Evolutionary conservation across 92 coral and sea anemone species (phyloP).

Genomic region (Paramuricea clavata): DNA sequence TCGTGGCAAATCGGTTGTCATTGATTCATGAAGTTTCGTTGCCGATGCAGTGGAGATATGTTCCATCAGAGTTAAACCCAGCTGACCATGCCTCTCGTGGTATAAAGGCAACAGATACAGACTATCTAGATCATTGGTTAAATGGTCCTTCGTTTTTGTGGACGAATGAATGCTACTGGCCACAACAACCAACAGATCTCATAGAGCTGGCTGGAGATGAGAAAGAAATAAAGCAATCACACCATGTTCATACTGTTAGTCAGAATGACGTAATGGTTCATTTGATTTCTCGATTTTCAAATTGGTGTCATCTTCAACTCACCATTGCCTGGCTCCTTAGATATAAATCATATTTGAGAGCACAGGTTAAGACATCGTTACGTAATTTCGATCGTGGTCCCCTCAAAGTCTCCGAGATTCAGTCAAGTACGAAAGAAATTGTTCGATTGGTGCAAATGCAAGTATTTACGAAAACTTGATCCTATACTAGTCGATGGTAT

Average conservation of each 20-base stretch:
- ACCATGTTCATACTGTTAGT: background rate
- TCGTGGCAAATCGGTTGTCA: conserved; percentile 53
- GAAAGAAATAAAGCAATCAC: conserved; percentile 32
- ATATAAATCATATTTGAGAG: conserved; percentile 1
- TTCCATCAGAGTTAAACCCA: conserved; percentile 42
- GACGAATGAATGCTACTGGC: conserved; percentile 33
- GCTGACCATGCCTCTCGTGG: conserved; percentile 63
- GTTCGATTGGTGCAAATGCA: conserved; percentile 11
- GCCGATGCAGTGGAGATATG: conserved; percentile 26
- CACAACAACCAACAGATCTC: conserved; percentile 9
- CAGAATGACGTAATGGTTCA: background rate
- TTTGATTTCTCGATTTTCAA: conserved; percentile 27
- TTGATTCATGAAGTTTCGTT: conserved; percentile 43
- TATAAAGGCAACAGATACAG: conserved; percentile 29
- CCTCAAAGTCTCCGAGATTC: conserved; percentile 26
- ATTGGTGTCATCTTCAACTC: conserved; percentile 34
- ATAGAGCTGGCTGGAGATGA: conserved; percentile 28
- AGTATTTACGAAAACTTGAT: conserved; percentile 5
- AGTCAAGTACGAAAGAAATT: background rate
- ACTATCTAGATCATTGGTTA: conserved; percentile 40
- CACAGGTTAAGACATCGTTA: background rate
- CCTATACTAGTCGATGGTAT: background rate
- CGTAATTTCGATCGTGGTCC: background rate
- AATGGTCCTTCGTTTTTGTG: conserved; percentile 54
- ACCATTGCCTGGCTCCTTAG: conserved; percentile 39